Conservation (phyloP, 1,140 invertebrate species). For the Manduca sexta region DNA sequence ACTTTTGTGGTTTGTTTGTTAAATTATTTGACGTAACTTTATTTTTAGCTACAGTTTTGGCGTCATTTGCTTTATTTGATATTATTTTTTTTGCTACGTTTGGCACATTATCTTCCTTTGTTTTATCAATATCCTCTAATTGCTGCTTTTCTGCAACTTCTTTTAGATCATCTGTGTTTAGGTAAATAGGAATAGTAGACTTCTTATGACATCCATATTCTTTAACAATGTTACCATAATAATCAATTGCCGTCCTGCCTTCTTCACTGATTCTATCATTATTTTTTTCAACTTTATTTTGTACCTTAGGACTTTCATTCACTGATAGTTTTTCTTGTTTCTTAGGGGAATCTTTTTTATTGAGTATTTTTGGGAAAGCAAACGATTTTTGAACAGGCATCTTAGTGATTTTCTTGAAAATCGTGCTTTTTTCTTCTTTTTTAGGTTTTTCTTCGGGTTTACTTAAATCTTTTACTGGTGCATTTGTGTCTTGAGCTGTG, state of each 20-base stretch:
- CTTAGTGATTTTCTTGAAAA: constrained; percentile 69
- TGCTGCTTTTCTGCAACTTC: constrained; percentile 71
- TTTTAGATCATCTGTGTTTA: constrained; percentile 78
- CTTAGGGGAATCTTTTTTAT: constrained; percentile 56
- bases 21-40: constrained; percentile 4
- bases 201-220: constrained; percentile 76
- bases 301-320: constrained; percentile 15
- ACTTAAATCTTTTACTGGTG: constrained; percentile 14
- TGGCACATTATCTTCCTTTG: constrained; percentile 12
- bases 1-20: constrained; percentile 20
- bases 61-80: constrained; percentile 1
- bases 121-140: constrained; percentile 18
- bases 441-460: constrained; percentile 41
- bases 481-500: constrained; percentile 22
- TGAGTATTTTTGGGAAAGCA: constrained; percentile 52
- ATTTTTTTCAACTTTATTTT: constrained; percentile 40
- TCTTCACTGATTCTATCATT: constrained; percentile 73
- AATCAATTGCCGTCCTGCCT: constrained; percentile 81
- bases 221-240: constrained; percentile 86
- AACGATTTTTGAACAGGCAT: constrained; percentile 62
- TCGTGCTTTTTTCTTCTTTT: constrained; percentile 58
- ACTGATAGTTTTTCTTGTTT: constrained; percentile 15
- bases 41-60: no score
- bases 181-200: constrained; percentile 72
- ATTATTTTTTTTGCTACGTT: background rate